Evolutionary conservation across 1,140 invertebrate species (phyloP).

Genomic region (Zaprionus ornatus): DNA sequence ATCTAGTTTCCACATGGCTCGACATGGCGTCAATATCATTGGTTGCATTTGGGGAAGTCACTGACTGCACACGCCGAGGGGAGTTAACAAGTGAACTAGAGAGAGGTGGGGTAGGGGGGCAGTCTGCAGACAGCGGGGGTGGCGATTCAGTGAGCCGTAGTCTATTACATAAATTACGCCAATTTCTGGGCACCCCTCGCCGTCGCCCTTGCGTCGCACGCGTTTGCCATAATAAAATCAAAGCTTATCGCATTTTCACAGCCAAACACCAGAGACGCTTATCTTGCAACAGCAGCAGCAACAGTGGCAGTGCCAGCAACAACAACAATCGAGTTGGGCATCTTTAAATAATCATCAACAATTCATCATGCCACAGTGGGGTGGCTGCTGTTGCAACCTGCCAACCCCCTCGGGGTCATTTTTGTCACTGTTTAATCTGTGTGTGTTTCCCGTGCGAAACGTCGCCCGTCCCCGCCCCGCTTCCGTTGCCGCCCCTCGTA

Average conservation of each 20-base stretch:
- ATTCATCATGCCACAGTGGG: constrained; percentile 71
- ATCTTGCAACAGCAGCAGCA: constrained; percentile 53
- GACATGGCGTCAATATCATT: constrained; percentile 47
- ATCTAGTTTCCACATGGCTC: constrained; percentile 66
- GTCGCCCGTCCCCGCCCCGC: constrained; percentile 23
- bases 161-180: constrained; percentile 79
- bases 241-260: constrained; percentile 83
- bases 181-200: constrained; percentile 47
- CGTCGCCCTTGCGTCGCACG: constrained; percentile 48
- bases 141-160: constrained; percentile 50
- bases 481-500: constrained; percentile 30
- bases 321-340: constrained; percentile 52
- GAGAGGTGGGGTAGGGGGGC: not conserved
- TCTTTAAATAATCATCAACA: constrained; percentile 84
- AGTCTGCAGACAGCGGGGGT: not conserved
- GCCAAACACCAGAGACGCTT: constrained; percentile 77
- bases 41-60: constrained; percentile 25
- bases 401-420: constrained; percentile 48
- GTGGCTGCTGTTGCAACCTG: constrained; percentile 57
- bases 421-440: constrained; percentile 78
- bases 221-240: constrained; percentile 79
- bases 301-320: constrained; percentile 18
- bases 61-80: not conserved
- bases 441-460: constrained; percentile 42
- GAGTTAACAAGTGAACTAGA: not conserved